Percentiles rank a stretch among this genome's conserved stretches.
phyloP scores from a whole-genome alignment of 2,113 vertebrate species.

The Boulengeromyrus knoepffleri region DNA sequence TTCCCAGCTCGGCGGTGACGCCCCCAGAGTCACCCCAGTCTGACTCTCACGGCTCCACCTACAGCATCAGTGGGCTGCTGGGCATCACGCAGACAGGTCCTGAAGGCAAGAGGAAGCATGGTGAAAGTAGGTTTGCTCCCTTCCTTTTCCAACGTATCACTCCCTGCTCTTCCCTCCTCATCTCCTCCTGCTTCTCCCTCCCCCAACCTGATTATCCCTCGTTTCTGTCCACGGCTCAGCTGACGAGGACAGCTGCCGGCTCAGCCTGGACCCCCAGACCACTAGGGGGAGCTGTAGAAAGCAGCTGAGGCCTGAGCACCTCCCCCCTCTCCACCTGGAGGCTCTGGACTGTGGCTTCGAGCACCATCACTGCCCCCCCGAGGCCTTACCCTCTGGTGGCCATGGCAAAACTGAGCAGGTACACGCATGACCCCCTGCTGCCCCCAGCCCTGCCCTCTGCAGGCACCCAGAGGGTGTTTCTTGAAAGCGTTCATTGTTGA shows the following conservation, averaged over 20 bases:
- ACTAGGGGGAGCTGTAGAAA: conserved; percentile 66
- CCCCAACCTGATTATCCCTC: too few species aligned
- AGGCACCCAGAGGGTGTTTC: neutral
- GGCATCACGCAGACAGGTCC: conserved; percentile 58
- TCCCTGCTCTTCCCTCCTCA: neutral
- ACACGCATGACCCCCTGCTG: neutral
- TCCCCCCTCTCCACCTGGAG: conserved; percentile 70
- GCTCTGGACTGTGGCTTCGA: conserved; percentile 65
- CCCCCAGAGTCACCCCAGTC: conserved; percentile 62
- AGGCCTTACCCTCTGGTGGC: conserved; percentile 62
- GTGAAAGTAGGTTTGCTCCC: conserved; percentile 71
- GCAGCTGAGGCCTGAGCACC: conserved; percentile 71
- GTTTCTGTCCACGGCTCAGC: conserved; percentile 47
- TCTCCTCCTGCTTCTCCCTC: neutral
- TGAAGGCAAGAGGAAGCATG: conserved; percentile 76
- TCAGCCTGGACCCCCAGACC: conserved; percentile 78
- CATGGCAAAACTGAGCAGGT: conserved; percentile 81
- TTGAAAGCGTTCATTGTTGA: neutral
- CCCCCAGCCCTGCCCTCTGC: neutral
- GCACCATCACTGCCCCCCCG: conserved; percentile 69
- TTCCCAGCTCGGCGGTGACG: conserved; percentile 59
- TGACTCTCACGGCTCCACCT: conserved; percentile 58
- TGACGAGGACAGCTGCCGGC: conserved; percentile 79
- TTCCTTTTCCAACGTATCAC: neutral
- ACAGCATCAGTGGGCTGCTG: conserved; percentile 65